Evolutionary conservation across 2,797 vertebrate species (phyloP).

Genomic region (Naso thynnoides): DNA sequence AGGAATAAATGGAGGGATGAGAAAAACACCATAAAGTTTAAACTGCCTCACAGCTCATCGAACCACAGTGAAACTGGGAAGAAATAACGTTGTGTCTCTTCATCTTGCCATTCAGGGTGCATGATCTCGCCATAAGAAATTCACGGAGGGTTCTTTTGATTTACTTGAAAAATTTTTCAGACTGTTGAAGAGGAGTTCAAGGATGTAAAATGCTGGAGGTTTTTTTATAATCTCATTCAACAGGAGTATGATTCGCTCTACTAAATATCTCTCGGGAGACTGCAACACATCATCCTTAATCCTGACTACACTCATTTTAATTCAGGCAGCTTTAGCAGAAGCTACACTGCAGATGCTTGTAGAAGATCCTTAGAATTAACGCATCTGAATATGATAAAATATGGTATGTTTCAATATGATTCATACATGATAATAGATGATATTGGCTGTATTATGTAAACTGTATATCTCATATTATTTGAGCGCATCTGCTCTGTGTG

Average conservation of each 20-base stretch:
- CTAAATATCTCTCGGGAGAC: slow-evolving; percentile 33
- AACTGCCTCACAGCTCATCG: slow-evolving; percentile 44
- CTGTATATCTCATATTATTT: neutral
- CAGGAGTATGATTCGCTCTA: slow-evolving; percentile 19
- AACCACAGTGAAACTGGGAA: slow-evolving; percentile 30
- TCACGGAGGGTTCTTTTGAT: slow-evolving; percentile 15
- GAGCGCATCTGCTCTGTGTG: neutral
- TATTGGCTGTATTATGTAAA: too few relatives aligned
- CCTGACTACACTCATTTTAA: slow-evolving; percentile 18
- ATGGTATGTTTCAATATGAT: too few relatives aligned
- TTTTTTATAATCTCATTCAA: slow-evolving; percentile 25
- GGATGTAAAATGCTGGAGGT: slow-evolving; percentile 10
- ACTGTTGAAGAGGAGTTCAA: slow-evolving; percentile 16
- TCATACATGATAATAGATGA: too few relatives aligned
- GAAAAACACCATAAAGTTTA: slow-evolving; percentile 23
- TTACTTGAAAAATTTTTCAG: neutral
- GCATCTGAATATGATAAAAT: neutral
- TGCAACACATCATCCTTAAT: slow-evolving; percentile 32
- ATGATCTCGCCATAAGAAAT: slow-evolving; percentile 24
- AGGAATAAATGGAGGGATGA: slow-evolving; percentile 11
- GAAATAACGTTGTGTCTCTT: neutral
- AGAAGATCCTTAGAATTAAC: slow-evolving; percentile 7
- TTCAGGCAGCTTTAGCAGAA: slow-evolving; percentile 17
- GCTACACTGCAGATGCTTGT: neutral
- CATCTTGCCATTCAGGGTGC: slow-evolving; percentile 15